These are phyloP conservation scores for Seira ritae DNA, from an alignment of 2,888 invertebrate genomes.

Conservation along the genomic window DNA sequence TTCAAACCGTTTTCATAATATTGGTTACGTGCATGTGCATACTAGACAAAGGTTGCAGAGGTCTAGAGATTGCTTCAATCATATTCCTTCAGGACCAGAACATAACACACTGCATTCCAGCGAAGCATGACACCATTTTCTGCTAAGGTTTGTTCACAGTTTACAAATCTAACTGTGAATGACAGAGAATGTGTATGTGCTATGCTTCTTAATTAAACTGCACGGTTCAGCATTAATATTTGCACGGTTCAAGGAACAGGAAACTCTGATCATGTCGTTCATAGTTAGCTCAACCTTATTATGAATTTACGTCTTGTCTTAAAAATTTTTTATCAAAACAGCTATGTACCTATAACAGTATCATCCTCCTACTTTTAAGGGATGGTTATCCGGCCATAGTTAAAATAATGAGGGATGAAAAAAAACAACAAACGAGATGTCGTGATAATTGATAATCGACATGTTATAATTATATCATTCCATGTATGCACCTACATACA, in stretches of 20 bases:
- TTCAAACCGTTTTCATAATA: too few relatives aligned
- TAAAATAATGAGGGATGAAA: not conserved
- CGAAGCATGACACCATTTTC: not conserved
- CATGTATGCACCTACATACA: too few relatives aligned
- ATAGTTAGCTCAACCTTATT: too few relatives aligned
- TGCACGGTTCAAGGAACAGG: not conserved
- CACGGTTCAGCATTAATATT: not conserved
- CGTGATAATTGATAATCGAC: not conserved
- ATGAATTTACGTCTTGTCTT: too few relatives aligned
- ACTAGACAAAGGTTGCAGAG: too few relatives aligned
- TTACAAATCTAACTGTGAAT: slow-evolving; percentile 25
- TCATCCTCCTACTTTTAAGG: not conserved
- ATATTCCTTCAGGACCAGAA: too few relatives aligned
- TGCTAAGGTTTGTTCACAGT: not conserved
- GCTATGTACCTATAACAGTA: not conserved
- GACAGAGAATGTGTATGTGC: not conserved
- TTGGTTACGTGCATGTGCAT: too few relatives aligned
- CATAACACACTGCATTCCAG: slow-evolving; percentile 14
- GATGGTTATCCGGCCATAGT: not conserved
- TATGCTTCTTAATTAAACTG: not conserved
- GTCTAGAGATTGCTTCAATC: too few relatives aligned
- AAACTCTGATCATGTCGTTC: not conserved
- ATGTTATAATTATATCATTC: not conserved
- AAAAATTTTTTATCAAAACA: too few relatives aligned
- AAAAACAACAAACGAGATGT: too few relatives aligned